Evolutionary conservation across 2,888 invertebrate genomes (phyloP), one percentile per base, ranked within the genome.

Genomic region (Caenorhabditis auriculariae): DNA sequence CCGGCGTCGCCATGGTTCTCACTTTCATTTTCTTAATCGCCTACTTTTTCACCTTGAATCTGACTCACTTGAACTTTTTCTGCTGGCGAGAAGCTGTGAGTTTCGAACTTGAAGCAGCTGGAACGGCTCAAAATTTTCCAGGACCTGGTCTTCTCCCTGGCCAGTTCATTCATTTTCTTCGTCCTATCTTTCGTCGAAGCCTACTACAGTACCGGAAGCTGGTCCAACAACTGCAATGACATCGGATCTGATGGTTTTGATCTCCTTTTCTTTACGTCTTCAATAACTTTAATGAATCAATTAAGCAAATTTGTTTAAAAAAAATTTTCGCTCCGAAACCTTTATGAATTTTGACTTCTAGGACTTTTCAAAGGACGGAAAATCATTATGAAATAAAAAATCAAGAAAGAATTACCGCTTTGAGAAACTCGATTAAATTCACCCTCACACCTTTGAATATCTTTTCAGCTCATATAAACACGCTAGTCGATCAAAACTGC

Each of bases 181-280:
- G 56, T 80, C 48, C 54, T 78, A 4, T 53, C 70, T 28, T 51
- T 77, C 42, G 60, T 80, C 17, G 80, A 80, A 51, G 77, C 70
- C 0, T 80, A 77, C 48, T 80, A 80, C 60, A 54, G 75, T 9
- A 80, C 77, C 6, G 80, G 71, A 55, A 66, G 77, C n/a, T 79
- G 79, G 79, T 66, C 79, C 17, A 79, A 79, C 53, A 79, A 79
- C 54, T 79, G 79, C 52, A 79, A 80, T 54, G 79, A 80, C 49
- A 80, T 78, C 47, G 79, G 79, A n/a, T 64, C 64, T 19, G 70
- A 70, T 46, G 70, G 67, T 7, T 61, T n/a, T n/a, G n/a, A n/a
- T n/a, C n/a, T n/a, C n/a, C n/a, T n/a, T n/a, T n/a, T n/a, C n/a
- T n/a, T n/a, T n/a, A n/a, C n/a, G n/a, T n/a, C n/a, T 7, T 9